These are phyloP conservation scores for Callaeas wilsoni DNA, from an alignment of 2,113 vertebrate species.

Conservation along the genomic window DNA sequence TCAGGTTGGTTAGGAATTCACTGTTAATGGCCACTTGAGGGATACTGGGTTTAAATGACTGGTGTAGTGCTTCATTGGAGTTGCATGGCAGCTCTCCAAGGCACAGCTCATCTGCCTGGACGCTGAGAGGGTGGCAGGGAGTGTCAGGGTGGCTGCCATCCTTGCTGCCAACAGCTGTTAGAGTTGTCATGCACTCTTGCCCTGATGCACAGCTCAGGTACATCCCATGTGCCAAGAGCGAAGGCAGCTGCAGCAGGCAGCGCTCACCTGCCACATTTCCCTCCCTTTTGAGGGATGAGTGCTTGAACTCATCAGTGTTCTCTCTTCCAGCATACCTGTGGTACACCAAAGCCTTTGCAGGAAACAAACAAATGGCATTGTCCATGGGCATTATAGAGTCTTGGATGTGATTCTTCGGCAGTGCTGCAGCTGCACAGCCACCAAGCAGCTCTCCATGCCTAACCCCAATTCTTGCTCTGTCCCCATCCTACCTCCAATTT, in stretches of 20 bases:
- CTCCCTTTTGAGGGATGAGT: neutral
- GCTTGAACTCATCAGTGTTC: neutral
- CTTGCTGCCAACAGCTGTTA: neutral
- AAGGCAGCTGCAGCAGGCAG: neutral
- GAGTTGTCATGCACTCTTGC: neutral
- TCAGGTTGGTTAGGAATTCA: neutral
- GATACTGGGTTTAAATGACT: neutral
- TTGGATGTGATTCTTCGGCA: rapidly evolving
- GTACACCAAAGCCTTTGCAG: neutral
- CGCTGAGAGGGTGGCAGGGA: neutral
- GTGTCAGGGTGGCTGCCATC: neutral
- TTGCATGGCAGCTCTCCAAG: neutral
- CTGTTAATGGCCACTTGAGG: neutral
- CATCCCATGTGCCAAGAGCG: rapidly evolving
- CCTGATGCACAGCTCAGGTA: neutral
- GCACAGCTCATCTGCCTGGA: neutral
- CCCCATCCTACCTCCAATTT: neutral
- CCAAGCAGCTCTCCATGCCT: neutral
- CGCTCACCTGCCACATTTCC: rapidly evolving
- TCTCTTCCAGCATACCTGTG: neutral
- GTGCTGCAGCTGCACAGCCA: neutral
- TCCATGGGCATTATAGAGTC: rapidly evolving
- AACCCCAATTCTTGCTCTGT: rapidly evolving
- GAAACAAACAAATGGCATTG: neutral
- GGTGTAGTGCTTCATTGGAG: neutral